Percentiles rank a stretch among this genome's conserved stretches.
Conservation (phyloP, 2,113 vertebrate species). For the Gobiocypris rarus region DNA sequence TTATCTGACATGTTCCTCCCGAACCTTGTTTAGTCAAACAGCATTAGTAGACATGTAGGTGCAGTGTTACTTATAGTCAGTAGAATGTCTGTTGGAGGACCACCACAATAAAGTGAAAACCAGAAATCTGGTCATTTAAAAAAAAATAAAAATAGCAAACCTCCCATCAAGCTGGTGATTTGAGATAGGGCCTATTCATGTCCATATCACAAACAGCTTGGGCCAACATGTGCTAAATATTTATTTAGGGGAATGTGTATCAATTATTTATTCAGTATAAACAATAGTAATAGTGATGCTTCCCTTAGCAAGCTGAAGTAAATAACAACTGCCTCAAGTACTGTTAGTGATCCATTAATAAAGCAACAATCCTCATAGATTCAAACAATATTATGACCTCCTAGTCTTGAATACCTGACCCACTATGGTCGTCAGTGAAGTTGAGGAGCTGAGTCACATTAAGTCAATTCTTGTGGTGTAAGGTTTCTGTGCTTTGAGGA, state of each 20-base stretch:
- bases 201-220: background rate
- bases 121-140: background rate
- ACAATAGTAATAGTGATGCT: background rate
- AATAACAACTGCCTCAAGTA: background rate
- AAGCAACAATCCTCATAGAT: constrained; percentile 6
- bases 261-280: background rate
- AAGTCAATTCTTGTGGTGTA: constrained; percentile 36
- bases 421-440: constrained; percentile 40
- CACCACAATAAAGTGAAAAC: too few relatives aligned
- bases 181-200: background rate
- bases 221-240: background rate
- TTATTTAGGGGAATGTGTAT: background rate
- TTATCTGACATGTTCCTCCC: too few relatives aligned
- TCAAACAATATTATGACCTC: background rate
- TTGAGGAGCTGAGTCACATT: constrained; percentile 29
- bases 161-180: background rate
- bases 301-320: background rate
- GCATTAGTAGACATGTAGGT: too few relatives aligned
- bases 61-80: too few relatives aligned
- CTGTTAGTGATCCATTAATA: background rate
- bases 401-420: constrained; percentile 34
- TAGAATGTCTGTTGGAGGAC: too few relatives aligned
- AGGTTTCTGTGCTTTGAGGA: constrained; percentile 40
- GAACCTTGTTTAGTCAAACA: too few relatives aligned
- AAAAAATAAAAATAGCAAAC: background rate